Base-by-base conservation (phyloP, 2,113 vertebrate species). In the Sminthopsis crassicaudata region DNA sequence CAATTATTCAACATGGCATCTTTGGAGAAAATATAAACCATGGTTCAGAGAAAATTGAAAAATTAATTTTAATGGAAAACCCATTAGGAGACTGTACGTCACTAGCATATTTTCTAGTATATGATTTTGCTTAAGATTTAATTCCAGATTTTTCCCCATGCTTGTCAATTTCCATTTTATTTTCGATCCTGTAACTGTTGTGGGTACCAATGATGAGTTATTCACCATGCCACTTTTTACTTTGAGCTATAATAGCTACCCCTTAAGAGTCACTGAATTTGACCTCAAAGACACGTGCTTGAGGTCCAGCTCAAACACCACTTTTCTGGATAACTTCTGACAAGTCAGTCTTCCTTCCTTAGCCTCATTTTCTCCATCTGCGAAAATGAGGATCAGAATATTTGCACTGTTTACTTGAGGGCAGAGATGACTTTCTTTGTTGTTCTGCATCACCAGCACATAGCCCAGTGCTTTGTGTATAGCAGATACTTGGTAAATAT, bases 151-250 rank as follows among this genome's bases (percentile, higher is more conserved):
- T 42, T 93, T 51, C 91, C 52, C 60, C 42, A 46, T 46, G 7
- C 48, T 16, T 92, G 55, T 94, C 55, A 90, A 84, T 95, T 96
- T 93, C 51, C 52, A 92, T 91, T 94, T 90, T 51, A 12, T 89
- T 94, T 93, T 55, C 50, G 90, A 90, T 55, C 92, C 91, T 60
- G 48, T 67, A 57, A 57, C 36, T 46, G 23, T 91, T 27, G 16
- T 0, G 84, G 92, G 12, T 89, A 26, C 36, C 48, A 54, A 90
- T 84, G 4, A 93, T 92, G 19, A 93, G 46, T 42, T 84, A 46
- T 30, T 6, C 16, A 46, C 60, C 25, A 3, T 67, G 67, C 23
- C 91, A 53, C 42, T 89, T 91, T 96, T 90, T 89, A 51, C 54
- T 94, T 76, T 46, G 16, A 23, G 95, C 7, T 93, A 16, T 0